Base-by-base conservation (phyloP, 53 echinoderm and acorn worm species). In the Henricia sp. region DNA sequence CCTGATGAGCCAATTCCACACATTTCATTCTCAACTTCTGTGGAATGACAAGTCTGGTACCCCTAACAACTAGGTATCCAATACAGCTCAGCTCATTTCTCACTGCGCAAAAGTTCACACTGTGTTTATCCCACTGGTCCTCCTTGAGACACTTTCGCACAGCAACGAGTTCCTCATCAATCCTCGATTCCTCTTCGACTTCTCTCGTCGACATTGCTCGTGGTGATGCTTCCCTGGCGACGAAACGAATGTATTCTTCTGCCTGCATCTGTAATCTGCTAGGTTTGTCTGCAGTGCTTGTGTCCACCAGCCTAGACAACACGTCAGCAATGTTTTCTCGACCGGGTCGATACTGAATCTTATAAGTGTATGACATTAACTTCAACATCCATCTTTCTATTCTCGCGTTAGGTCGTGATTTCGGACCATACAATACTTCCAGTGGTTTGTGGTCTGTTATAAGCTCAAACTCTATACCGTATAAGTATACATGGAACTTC, bases 391-490 rank as follows among this genome's bases (percentile, higher is more conserved):
- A 88, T 16, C 66, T 21, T 32, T 88, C 88, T 11, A 88, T 73
- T 24, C 74, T 50, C 20, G 71, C 63, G 13, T 76, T 76, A 1
- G 76, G 76, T 10, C 76, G 59, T 58, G 76, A 76, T 42, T 43
- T 74, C 1, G 57, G 57, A 38, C 57, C 57, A 56, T 55, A 74
- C 24, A 74, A 52, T 37, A 83, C 67, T 17, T 39, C 43, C 25
- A 87, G 69, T 9, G 69, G 88, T 39, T 82, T 88, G 64, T 88
- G 82, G 27, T 82, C 88, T 3, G 88, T 88, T 0, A 82, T 37
- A 5, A 88, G 50, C 17, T 36, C 63, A 52, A 88, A 82, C 19
- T 82, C 71, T 35, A 71, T n/a, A 0, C 82, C 82, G 21, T 58
- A 69, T 1, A 88, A 29, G 25, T 88, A 88, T 8, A 83, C 39